Evolutionary conservation across 2,797 vertebrate genomes (phyloP), one percentile per base, ranked within the genome.

Genomic region (Notolepis coatsorum): DNA sequence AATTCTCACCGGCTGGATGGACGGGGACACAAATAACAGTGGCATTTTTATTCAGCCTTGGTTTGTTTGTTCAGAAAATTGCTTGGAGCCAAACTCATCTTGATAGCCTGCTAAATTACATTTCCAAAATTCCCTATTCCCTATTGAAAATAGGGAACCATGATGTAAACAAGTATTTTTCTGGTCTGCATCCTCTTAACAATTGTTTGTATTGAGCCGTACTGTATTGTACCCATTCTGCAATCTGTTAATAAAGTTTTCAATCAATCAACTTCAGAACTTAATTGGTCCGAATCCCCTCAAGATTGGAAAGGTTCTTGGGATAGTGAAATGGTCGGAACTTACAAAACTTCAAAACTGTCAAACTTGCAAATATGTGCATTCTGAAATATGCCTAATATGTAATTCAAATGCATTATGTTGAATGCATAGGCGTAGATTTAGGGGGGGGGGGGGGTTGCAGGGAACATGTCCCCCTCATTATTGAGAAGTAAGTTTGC

Each of bases 1-100:
- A 43, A 73, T 72, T 73, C 38, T 47, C 30, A 9, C 15, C 65
- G 37, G 58, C 30, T 61, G 7, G 24, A 56, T 48, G 35, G 2
- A n/a, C 21, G 57, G 31, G 47, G 8, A 61, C 20, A 58, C 49
- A 65, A 56, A 60, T 55, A 41, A 75, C 59, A 63, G 54, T 6
- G 21, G 39, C 41, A 52, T 53, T 59, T n/a, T 61, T 45, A 8
- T 61, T 68, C 3, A 20, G 20, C 38, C 62, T 71, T 72, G 33
- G 35, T 48, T 57, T 65, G 35, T 45, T 58, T 20, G 13, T 35
- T 33, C 49, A 60, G 49, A 28, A 17, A 24, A 45, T 52, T 43
- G 47, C 33, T 2, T 45, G 55, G 66, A 56, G 37, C 12, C 7
- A 4, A 79, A 63, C 12, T 5, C 31, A 56, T 55, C 15, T 6